Evolutionary conservation across 2,888 invertebrate species (phyloP), one percentile per base, ranked within the genome.

Genomic region (Clostera curtula): DNA sequence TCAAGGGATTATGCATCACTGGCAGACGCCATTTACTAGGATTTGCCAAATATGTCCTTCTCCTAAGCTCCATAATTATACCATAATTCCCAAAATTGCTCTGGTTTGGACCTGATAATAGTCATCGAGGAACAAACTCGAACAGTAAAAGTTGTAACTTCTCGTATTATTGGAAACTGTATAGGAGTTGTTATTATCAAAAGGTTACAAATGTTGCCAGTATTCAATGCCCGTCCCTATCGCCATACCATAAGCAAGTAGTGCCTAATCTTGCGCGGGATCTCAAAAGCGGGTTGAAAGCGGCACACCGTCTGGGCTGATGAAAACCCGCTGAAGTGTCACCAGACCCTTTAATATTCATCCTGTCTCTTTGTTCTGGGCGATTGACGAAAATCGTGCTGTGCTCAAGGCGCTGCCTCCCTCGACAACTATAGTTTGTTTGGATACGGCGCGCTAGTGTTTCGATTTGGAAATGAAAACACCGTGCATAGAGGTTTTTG

Each of bases 211-310:
- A n/a, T n/a, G n/a, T n/a, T n/a, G n/a, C n/a, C n/a, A n/a, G n/a
- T n/a, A n/a, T n/a, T n/a, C n/a, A n/a, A 9, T 13, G 21, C 22
- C 28, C 65, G 47, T 43, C 65, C 41, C 71, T 74, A 67, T 36
- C 36, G 44, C 51, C 55, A 59, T 64, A 63, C 59, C 61, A 61
- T 61, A 67, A 68, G 71, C n/a, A 73, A 75, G 69, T 70, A 70
- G 76, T 75, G 80, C 80, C 80, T 80, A 82, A 82, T 82, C 82
- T 82, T 69, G 63, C 69, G 52, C 63, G 72, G 72, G 66, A 82
- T 82, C 82, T 82, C 71, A 76, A 82, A 80, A 82, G 77, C 60
- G 59, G 50, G 63, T 55, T 80, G 72, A 82, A 82, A 72, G 77
- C 63, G 56, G 50, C 56, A 57, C 60, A 58, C 57, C 42, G 76